Conservation (phyloP, 2,113 vertebrate species). For the Rattus norvegicus region DNA sequence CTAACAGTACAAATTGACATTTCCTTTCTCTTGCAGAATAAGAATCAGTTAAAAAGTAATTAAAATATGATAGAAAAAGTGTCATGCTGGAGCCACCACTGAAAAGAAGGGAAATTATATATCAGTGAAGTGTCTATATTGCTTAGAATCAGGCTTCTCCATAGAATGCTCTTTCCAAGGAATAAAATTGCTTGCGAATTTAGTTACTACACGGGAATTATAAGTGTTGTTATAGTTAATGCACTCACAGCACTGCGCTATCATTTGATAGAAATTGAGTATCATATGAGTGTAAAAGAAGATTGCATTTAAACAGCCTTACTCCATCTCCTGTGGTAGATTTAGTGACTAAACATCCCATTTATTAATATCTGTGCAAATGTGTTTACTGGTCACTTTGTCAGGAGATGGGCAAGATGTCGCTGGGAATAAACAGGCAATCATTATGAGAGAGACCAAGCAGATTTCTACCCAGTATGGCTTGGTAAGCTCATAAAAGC, state of each 20-base stretch:
- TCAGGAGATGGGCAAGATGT: background rate
- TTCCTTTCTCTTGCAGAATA: slow-evolving; percentile 59
- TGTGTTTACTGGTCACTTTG: background rate
- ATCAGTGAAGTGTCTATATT: slow-evolving; percentile 61
- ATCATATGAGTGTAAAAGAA: background rate
- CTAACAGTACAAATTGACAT: background rate
- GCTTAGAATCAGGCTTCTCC: slow-evolving; percentile 67
- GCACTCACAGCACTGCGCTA: background rate
- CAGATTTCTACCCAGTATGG: background rate
- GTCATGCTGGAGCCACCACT: slow-evolving; percentile 28
- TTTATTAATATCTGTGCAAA: background rate
- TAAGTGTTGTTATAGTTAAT: slow-evolving; percentile 35
- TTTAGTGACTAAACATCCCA: background rate
- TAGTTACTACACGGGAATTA: slow-evolving; percentile 43
- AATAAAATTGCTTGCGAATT: slow-evolving; percentile 64
- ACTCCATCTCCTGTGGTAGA: background rate
- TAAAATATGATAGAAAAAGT: slow-evolving; percentile 69
- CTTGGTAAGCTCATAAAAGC: background rate
- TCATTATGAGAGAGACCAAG: background rate
- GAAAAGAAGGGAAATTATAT: slow-evolving; percentile 53
- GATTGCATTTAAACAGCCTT: background rate
- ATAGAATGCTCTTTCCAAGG: slow-evolving; percentile 52
- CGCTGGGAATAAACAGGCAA: background rate
- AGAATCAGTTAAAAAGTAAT: slow-evolving; percentile 69
- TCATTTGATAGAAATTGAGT: background rate